Evolutionary conservation across 1,140 invertebrate genomes (phyloP), one percentile per base, ranked within the genome.

Genomic region (Idris sp.): DNA sequence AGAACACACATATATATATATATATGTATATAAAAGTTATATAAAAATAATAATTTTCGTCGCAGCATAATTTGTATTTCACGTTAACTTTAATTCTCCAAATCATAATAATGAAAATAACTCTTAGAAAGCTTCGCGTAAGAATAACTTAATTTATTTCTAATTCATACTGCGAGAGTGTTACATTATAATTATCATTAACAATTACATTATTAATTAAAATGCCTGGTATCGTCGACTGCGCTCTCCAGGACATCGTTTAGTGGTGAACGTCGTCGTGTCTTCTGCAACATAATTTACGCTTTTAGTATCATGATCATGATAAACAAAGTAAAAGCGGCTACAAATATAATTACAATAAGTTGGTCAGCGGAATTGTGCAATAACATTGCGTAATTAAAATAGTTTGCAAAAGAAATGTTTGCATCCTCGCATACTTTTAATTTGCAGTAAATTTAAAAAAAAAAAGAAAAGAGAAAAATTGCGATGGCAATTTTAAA

Each of bases 401-500:
- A 68, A 35, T 41, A 33, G n/a, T 33, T 10, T 38, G n/a, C 2
- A 4, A 41, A 35, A 58, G 33, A 58, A 41, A 41, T 65, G 26
- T 41, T 15, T 5, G 26, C n/a, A n/a, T n/a, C n/a, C 14, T 14
- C 18, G 22, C 10, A 51, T 69, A 25, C 30, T 36, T 59, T 61
- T 69, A 28, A 51, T 69, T 69, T 59, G 46, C 46, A 49, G 43
- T 69, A 53, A 61, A 69, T 68, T 59, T 59, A 48, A 44, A 59
- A n/a, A n/a, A n/a, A n/a, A n/a, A n/a, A n/a, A n/a, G n/a, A n/a
- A n/a, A n/a, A n/a, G n/a, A n/a, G n/a, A n/a, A n/a, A n/a, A n/a
- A n/a, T n/a, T n/a, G n/a, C n/a, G n/a, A 69, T 61, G 59, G 65
- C 65, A 53, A 69, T 59, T 69, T 59, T 51, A 51, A 69, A 69